Evolutionary conservation across 2,888 invertebrate genomes (phyloP), one percentile per base, ranked within the genome.

Genomic region (Amiota mariae): DNA sequence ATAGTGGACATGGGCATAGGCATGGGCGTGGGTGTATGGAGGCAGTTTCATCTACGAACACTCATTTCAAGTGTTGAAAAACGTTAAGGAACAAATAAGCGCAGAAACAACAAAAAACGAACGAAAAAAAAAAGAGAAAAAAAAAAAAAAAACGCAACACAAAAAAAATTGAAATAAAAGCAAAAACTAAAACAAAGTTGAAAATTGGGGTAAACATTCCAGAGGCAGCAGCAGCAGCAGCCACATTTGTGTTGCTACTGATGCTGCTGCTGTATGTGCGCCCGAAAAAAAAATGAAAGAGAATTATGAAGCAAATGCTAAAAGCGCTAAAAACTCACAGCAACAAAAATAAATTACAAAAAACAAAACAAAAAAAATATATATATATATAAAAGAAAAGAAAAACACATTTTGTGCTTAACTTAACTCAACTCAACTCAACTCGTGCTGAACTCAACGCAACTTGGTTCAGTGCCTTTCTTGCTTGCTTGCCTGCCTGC

Each of bases 141-240:
- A 70, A 79, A 66, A 66, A 66, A 73, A 75, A 73, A 6, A 67
- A 75, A 75, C 68, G 48, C 64, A 67, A 56, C 71, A 66, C 24
- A 72, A 78, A 66, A 66, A 76, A 75, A 70, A 56, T 12, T 24
- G 12, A 9, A 51, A 72, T 56, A 66, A 63, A 64, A 63, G 67
- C 20, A 73, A 78, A 77, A 72, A 78, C 71, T 72, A 77, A 80
- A 68, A 68, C 63, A 67, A 76, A 79, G 77, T 77, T 78, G 36
- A 76, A 85, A 87, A 87, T 87, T 87, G 87, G 87, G 84, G 85
- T 87, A 86, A 87, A 82, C 81, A 85, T 76, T 75, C 78, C 73
- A 36, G 36, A 51, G 49, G 67, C 67, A 68, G 36, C 36, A 36
- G 6, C 36, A 36, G 2, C 36, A 36, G 36, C 36, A 24, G 54